These are phyloP conservation scores for Idaea aversata DNA, from an alignment of 2,888 invertebrate species.

Conservation along the genomic window DNA sequence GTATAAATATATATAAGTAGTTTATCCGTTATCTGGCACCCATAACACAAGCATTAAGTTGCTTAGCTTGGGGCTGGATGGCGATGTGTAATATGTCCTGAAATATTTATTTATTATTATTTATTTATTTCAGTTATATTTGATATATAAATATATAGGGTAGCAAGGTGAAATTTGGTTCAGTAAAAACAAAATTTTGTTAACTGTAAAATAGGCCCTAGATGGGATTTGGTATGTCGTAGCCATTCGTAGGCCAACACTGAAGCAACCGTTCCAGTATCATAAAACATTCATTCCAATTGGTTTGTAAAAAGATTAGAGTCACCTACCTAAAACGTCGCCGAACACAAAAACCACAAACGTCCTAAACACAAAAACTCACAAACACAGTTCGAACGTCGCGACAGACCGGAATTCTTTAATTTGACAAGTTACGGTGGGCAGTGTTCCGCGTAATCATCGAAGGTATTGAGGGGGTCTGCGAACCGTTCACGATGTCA, in stretches of 20 bases:
- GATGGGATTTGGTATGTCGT: not conserved
- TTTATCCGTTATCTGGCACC: too few species aligned
- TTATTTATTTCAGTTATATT: too few species aligned
- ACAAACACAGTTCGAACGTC: constrained; percentile 54
- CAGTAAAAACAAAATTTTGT: not conserved
- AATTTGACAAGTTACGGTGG: constrained; percentile 73
- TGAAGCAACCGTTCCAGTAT: not conserved
- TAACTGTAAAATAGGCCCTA: not conserved
- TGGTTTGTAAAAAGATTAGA: constrained; percentile 8
- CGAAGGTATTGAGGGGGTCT: constrained; percentile 70
- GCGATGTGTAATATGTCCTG: too few species aligned
- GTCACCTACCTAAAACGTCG: constrained; percentile 37
- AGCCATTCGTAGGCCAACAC: not conserved
- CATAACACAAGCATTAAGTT: too few species aligned
- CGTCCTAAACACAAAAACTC: constrained; percentile 46
- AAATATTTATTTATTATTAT: too few species aligned
- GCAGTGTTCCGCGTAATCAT: constrained; percentile 76
- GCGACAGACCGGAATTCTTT: constrained; percentile 59
- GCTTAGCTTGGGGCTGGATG: too few species aligned
- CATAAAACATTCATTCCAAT: not conserved
- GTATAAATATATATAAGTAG: too few species aligned
- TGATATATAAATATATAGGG: not conserved
- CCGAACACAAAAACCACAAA: constrained; percentile 43
- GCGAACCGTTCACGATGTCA: constrained; percentile 78
- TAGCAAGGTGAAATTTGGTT: not conserved